Evolutionary conservation across 2,113 vertebrate genomes (phyloP), one percentile per base, ranked within the genome.

Genomic region (Arvicanthis niloticus): DNA sequence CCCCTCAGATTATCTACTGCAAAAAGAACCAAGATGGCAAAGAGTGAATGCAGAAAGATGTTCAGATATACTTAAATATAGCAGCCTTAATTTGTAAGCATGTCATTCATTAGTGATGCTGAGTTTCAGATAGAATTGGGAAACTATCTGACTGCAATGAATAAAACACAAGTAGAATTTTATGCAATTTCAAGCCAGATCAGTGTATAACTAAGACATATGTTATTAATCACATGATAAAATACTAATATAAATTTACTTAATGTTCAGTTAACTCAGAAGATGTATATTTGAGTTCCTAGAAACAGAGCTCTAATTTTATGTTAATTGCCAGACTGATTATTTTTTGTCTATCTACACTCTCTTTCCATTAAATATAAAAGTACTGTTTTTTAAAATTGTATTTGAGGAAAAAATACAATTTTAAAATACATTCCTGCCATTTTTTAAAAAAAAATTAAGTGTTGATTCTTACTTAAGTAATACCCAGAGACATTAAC

Each of bases 151-250:
- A 88, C 17, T n/a, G 24, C 2, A 22, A 48, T 16, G 3, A 11
- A 42, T 78, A 90, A 93, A 82, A 93, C 0, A 56, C 11, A 56
- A 16, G 21, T 24, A 94, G 86, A 75, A 22, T 76, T 85, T 85
- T 62, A 5, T 90, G 37, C 45, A 73, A 62, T 80, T 95, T 95
- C 6, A 87, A 82, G 68, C 5, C 60, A 60, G 78, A 68, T 87
- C 37, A 82, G 15, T 82, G 1, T 76, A 65, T 68, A 37, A 24
- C 13, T 91, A 91, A 76, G 2, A 26, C 16, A 65, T 75, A 85
- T 22, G 85, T 81, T 93, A 76, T 95, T 92, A 89, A 92, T 48
- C 45, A 4, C 53, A 26, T 77, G 2, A 56, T 16, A 78, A 97
- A 82, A 60, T 91, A 26, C 56, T 81, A 84, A 84, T 87, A 34